Evolutionary conservation across 1,140 invertebrate species (phyloP).

Genomic region (Plutomurus gul): DNA sequence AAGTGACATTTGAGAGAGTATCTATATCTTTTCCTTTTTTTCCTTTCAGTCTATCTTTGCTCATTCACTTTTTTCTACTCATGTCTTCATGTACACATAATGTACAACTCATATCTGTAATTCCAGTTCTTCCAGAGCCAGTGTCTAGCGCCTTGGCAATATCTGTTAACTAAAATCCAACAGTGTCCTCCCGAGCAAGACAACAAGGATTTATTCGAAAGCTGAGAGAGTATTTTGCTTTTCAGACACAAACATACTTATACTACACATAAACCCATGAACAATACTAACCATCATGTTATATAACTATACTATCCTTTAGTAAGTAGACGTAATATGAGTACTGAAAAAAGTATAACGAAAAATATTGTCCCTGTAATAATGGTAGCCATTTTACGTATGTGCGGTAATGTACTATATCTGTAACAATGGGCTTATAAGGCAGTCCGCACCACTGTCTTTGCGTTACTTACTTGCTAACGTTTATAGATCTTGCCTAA

Average conservation of each 20-base stretch:
- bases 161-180: neutral
- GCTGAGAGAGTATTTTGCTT: neutral
- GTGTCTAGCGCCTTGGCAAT: neutral
- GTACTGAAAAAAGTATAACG: too few relatives aligned
- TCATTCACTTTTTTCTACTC: slow-evolving; percentile 13
- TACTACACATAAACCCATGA: neutral
- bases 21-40: neutral
- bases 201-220: neutral
- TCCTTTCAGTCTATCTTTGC: neutral
- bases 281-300: neutral
- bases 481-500: neutral
- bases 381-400: too few relatives aligned
- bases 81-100: neutral
- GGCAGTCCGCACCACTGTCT: too few relatives aligned
- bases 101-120: neutral
- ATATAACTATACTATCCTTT: neutral
- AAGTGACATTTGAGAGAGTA: slow-evolving; percentile 24
- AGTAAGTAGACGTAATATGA: too few relatives aligned
- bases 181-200: neutral
- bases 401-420: too few relatives aligned
- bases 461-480: neutral
- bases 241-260: neutral
- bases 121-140: slow-evolving; percentile 10
- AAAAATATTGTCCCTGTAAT: too few relatives aligned
- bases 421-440: too few relatives aligned